Percentiles rank a stretch among this genome's conserved stretches.
phyloP scores from a whole-genome alignment of 92 coral and sea anemone species.

The Porites divaricata region DNA sequence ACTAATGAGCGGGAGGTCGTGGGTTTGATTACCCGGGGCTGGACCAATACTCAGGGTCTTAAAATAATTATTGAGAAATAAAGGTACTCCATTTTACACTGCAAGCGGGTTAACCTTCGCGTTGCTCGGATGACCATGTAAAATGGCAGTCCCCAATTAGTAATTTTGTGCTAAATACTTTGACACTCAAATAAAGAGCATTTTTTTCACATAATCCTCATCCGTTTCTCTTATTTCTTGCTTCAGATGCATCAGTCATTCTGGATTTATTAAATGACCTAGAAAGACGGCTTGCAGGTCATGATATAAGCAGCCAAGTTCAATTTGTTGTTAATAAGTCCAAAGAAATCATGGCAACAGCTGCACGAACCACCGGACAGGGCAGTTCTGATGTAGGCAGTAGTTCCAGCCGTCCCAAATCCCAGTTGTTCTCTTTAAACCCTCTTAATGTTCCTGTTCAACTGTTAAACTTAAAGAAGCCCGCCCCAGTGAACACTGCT shows the following conservation, averaged over 20 bases:
- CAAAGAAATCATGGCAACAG: slow-evolving; percentile 39
- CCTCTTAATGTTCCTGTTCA: slow-evolving; percentile 89
- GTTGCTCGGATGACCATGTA: too few relatives aligned
- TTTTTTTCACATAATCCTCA: background rate
- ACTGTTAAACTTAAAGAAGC: slow-evolving; percentile 69
- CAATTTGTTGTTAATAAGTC: slow-evolving; percentile 58
- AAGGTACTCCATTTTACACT: too few relatives aligned
- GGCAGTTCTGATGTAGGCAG: slow-evolving; percentile 22
- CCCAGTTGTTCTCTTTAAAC: slow-evolving; percentile 80
- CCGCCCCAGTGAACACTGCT: background rate
- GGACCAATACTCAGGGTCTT: too few relatives aligned
- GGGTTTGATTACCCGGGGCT: too few relatives aligned
- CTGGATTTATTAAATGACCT: slow-evolving; percentile 69
- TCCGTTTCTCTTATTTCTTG: background rate
- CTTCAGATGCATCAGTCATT: slow-evolving; percentile 77
- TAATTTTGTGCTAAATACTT: too few relatives aligned
- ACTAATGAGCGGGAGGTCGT: too few relatives aligned
- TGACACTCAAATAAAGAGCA: too few relatives aligned
- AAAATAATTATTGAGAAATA: too few relatives aligned
- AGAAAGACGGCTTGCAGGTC: slow-evolving; percentile 53
- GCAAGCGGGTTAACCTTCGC: too few relatives aligned
- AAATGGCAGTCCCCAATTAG: too few relatives aligned
- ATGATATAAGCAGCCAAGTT: slow-evolving; percentile 58
- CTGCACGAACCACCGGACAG: background rate
- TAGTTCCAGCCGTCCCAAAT: slow-evolving; percentile 4